Evolutionary conservation across 2,113 vertebrate genomes (phyloP).

Genomic region (Engraulis encrasicolus): DNA sequence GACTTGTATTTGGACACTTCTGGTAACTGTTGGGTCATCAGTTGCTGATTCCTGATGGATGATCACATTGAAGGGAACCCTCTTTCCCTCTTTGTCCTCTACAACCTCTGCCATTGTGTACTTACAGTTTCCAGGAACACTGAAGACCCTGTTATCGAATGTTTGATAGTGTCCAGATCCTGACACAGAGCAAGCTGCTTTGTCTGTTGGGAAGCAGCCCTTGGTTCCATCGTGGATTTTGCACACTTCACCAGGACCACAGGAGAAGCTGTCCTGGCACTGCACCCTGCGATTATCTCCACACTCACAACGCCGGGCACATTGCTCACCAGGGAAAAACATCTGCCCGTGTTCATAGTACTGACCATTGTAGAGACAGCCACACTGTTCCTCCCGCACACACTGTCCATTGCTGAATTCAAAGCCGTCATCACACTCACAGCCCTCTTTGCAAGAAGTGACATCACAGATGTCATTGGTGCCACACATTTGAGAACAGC

Average conservation of each 20-base stretch:
- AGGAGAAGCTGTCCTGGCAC: conserved; percentile 47
- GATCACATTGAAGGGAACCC: conserved; percentile 45
- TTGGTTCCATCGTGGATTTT: conserved; percentile 47
- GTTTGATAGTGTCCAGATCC: conserved; percentile 53
- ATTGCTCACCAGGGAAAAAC: conserved; percentile 56
- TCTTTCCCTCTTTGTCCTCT: not conserved
- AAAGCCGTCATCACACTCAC: conserved; percentile 56
- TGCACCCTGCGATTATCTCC: conserved; percentile 41
- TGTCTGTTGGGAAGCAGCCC: conserved; percentile 52
- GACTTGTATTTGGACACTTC: conserved; percentile 49
- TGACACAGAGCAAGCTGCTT: conserved; percentile 49
- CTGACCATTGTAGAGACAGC: conserved; percentile 46
- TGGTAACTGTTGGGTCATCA: conserved; percentile 25
- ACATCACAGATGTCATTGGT: conserved; percentile 25
- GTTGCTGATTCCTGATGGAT: conserved; percentile 33
- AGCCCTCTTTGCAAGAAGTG: conserved; percentile 49
- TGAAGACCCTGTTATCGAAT: conserved; percentile 56
- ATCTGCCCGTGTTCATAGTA: conserved; percentile 57
- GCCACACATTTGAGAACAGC: conserved; percentile 37
- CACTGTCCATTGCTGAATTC: conserved; percentile 50
- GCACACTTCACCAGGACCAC: conserved; percentile 56
- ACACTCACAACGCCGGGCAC: conserved; percentile 54
- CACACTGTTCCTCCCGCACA: conserved; percentile 58
- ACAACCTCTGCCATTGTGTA: conserved; percentile 50
- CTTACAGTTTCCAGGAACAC: conserved; percentile 55